Base-by-base conservation (phyloP, 2,888 invertebrate species). In the Drosophila cognata region DNA sequence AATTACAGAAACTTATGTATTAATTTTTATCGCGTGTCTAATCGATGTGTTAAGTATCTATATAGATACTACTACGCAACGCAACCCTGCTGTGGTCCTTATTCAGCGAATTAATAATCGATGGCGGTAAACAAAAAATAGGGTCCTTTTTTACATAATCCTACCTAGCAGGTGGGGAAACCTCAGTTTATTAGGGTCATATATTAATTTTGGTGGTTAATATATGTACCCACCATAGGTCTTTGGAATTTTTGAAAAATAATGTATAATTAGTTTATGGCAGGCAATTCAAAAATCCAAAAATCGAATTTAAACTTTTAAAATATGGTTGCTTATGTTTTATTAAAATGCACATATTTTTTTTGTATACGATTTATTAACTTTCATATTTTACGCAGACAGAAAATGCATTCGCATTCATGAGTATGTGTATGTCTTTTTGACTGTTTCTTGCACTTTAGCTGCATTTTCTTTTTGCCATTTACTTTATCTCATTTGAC, bases 21-120 rank as follows among this genome's bases (percentile, higher is more conserved):
- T 29, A 31, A 16, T 13, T 51, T 35, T 50, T 71, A 82, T 80
- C 71, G 86, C 64, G 10, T 53, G 50, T 29, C 31, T 36, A 80
- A 74, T 83, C 71, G 46, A 71, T 64, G 50, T 64, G 31, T 48
- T 57, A 21, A 82, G 50, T 64, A 67, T 41, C n/a, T 53, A 60
- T 33, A n/a, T 36, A 65, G 18, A 7, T 18, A 25, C 1, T 18
- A 13, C 29, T 41, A 25, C 21, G 2, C 10, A 35, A 35, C n/a
- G 28, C 10, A 28, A 16, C 25, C n/a, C 25, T 31, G 41, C 7
- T n/a, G 16, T 51, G 46, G 29, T n/a, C 25, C 43, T 65, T 68
- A 41, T 53, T 69, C n/a, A 52, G 48, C 13, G 55, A 66, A 74
- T 79, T 53, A 60, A 31, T 57, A 31, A 38, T 31, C 41, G 41